Percentiles rank a stretch among this genome's conserved stretches.
phyloP scores from a whole-genome alignment of 2,797 vertebrate species.

The Platalea minor region DNA sequence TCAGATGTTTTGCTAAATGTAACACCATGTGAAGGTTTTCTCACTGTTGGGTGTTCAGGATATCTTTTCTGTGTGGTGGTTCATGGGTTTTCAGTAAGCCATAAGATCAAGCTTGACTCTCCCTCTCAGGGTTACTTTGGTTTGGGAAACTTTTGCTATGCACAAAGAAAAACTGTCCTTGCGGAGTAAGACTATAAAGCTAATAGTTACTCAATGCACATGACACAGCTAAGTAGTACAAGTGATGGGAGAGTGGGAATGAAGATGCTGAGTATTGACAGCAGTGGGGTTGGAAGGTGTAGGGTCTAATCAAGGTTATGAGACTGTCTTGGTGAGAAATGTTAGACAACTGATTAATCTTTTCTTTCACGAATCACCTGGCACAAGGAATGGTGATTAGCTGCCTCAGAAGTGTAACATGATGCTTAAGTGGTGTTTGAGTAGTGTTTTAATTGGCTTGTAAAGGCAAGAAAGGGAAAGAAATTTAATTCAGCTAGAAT shows the following conservation, averaged over 20 bases:
- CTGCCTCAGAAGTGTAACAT: not conserved
- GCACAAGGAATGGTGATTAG: not conserved
- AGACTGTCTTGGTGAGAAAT: not conserved
- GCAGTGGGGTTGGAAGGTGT: not conserved
- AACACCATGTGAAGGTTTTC: not conserved
- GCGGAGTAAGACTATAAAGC: not conserved
- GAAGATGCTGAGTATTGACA: not conserved
- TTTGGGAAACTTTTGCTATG: not conserved
- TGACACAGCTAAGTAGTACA: not conserved
- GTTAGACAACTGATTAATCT: not conserved
- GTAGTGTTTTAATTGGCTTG: not conserved
- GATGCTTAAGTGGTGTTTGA: not conserved
- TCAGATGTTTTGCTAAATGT: not conserved
- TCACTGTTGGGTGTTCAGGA: not conserved
- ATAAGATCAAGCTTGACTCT: not conserved
- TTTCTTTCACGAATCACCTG: not conserved
- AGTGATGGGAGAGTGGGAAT: not conserved
- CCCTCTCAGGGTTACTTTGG: not conserved
- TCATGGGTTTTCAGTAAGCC: not conserved
- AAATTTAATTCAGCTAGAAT: not conserved
- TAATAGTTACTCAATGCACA: not conserved
- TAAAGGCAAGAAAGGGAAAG: not conserved
- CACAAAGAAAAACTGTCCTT: not conserved
- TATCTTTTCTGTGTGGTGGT: not conserved
- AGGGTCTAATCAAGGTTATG: not conserved